These are phyloP conservation scores for Sacculina carcini DNA, from an alignment of 2,888 invertebrate genomes.

Conservation along the genomic window DNA sequence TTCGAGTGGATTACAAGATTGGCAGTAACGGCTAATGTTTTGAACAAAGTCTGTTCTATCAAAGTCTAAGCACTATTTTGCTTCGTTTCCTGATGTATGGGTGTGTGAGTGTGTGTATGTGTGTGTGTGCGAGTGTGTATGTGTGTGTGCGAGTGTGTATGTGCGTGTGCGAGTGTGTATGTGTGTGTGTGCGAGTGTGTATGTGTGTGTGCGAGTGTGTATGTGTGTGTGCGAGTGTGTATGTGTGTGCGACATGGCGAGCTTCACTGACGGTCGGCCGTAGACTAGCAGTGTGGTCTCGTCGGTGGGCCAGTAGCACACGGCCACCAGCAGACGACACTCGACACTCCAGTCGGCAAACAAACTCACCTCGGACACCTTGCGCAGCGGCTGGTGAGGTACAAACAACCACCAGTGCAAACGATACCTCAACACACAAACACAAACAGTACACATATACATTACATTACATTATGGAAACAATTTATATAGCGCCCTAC, in stretches of 20 bases:
- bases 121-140: no score
- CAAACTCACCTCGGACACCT: conserved; percentile 31
- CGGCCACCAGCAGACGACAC: conserved; percentile 30
- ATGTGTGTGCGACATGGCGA: background rate
- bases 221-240: no score
- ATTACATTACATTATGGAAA: background rate
- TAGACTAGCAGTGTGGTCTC: conserved; percentile 36
- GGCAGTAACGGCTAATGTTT: no score
- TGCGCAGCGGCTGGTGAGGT: conserved; percentile 27
- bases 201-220: no score
- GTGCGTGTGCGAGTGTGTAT: no score
- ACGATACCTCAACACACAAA: conserved; percentile 23
- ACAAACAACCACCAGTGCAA: conserved; percentile 38
- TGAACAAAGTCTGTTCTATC: no score
- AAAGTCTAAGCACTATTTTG: no score
- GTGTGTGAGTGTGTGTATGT: background rate
- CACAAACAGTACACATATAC: background rate
- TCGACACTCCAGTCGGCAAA: conserved; percentile 28
- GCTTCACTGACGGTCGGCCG: conserved; percentile 31
- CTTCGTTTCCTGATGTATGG: no score
- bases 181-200: no score
- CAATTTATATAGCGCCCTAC: no score
- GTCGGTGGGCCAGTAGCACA: conserved; percentile 44
- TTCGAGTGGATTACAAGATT: no score
- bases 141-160: no score